Evolutionary conservation across 2,797 vertebrate species (phyloP).

Genomic region (Pseudocheirus occidentalis): DNA sequence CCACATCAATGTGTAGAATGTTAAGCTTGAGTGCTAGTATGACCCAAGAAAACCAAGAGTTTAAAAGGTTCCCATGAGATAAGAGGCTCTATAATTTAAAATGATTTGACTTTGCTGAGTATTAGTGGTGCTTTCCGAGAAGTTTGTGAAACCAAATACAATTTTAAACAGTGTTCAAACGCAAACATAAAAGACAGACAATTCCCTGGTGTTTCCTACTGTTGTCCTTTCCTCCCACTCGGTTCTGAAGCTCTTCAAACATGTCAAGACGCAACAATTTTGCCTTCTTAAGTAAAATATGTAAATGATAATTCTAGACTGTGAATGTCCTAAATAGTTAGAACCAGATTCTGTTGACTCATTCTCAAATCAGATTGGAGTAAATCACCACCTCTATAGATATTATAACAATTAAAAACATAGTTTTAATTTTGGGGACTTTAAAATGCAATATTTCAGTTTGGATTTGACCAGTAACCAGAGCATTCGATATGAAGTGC

Average conservation of each 20-base stretch:
- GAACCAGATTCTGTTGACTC: conserved; percentile 61
- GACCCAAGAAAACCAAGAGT: conserved; percentile 65
- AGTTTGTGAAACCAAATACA: conserved; percentile 74
- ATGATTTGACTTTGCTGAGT: conserved; percentile 73
- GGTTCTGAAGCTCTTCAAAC: conserved; percentile 35
- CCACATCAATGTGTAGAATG: conserved; percentile 75
- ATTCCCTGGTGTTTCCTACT: conserved; percentile 66
- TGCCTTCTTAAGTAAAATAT: conserved; percentile 64
- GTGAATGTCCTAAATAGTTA: conserved; percentile 66
- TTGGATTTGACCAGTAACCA: conserved; percentile 56
- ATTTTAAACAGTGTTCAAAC: conserved; percentile 72
- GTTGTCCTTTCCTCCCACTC: conserved; percentile 17
- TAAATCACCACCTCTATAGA: conserved; percentile 66
- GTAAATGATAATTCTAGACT: conserved; percentile 72
- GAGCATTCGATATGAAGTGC: conserved; percentile 45
- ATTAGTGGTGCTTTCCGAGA: conserved; percentile 50
- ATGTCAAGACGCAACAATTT: conserved; percentile 69
- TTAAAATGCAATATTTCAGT: conserved; percentile 62
- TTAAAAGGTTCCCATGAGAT: conserved; percentile 70
- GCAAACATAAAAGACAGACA: conserved; percentile 72
- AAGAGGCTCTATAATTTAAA: conserved; percentile 75
- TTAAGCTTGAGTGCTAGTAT: conserved; percentile 69
- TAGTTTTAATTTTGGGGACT: conserved; percentile 62
- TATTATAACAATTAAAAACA: conserved; percentile 34
- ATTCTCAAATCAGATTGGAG: conserved; percentile 61